Evolutionary conservation across 2,797 vertebrate genomes (phyloP).

Genomic region (Urophycis tenuis): DNA sequence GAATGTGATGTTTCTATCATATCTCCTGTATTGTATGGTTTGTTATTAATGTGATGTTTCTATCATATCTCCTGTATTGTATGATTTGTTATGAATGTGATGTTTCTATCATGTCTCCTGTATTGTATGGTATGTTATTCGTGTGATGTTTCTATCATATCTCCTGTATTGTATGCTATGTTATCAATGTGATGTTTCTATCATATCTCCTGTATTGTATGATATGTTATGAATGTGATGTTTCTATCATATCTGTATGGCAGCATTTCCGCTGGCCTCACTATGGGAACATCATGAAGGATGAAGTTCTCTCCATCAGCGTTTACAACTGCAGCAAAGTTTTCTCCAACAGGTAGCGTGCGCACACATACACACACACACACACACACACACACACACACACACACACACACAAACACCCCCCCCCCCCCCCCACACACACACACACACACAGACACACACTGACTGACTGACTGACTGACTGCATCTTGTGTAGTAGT

Average conservation of each 20-base stretch:
- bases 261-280: conserved; percentile 88
- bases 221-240: conserved; percentile 9
- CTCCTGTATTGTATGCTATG: background rate
- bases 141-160: background rate
- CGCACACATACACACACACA: conserved; percentile 3
- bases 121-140: background rate
- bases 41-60: background rate
- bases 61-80: background rate
- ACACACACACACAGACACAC: too few species aligned
- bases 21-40: background rate
- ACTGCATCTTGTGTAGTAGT: too few species aligned
- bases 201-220: background rate
- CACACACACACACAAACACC: too few species aligned
- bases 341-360: conserved; percentile 82
- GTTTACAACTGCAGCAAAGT: conserved; percentile 88
- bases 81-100: background rate
- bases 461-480: too few species aligned
- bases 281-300: conserved; percentile 72
- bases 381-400: background rate
- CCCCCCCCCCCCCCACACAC: too few species aligned
- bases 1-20: background rate
- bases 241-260: conserved; percentile 16
- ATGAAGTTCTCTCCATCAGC: conserved; percentile 76
- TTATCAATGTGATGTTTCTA: background rate
- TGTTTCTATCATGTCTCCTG: background rate